Percentiles rank a stretch among this genome's conserved stretches.
These are phyloP conservation scores for Physocephala rufipes DNA, from an alignment of 2,888 invertebrate species.

Conservation along the genomic window DNA sequence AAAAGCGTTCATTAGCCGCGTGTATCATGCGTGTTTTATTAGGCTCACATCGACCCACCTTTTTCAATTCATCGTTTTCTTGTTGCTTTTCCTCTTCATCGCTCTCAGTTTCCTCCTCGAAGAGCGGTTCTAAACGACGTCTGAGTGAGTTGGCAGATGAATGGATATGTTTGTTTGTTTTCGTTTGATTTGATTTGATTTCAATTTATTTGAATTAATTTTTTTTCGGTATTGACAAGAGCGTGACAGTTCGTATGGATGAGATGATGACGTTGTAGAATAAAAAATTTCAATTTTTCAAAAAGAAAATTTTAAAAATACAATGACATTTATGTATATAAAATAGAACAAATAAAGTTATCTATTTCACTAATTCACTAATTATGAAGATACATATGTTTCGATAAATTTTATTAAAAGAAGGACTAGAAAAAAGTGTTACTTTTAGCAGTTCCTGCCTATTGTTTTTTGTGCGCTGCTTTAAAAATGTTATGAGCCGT, in stretches of 20 bases:
- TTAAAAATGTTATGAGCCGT: no score
- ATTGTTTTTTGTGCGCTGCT: no score
- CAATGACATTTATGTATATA: constrained; percentile 20
- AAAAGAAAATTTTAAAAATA: constrained; percentile 29
- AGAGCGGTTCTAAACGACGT: constrained; percentile 81
- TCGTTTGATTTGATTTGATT: no score
- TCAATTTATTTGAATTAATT: no score
- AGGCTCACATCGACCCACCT: constrained; percentile 62
- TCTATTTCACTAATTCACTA: not conserved
- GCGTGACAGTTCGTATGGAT: constrained; percentile 24
- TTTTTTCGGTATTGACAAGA: constrained; percentile 37
- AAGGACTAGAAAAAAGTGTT: no score
- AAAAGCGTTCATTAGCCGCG: not conserved
- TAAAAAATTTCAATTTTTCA: constrained; percentile 33
- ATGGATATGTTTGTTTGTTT: constrained; percentile 24
- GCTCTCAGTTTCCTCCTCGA: constrained; percentile 84
- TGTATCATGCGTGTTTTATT: constrained; percentile 44
- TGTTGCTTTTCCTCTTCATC: constrained; percentile 67
- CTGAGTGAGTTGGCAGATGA: no score
- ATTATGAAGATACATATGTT: not conserved
- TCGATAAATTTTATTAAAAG: not conserved
- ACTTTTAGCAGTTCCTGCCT: no score
- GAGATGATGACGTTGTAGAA: constrained; percentile 37
- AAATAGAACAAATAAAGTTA: constrained; percentile 6
- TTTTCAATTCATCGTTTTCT: constrained; percentile 65